Conservation (phyloP, 2,888 invertebrate genomes). For the Agonum fuliginosum region DNA sequence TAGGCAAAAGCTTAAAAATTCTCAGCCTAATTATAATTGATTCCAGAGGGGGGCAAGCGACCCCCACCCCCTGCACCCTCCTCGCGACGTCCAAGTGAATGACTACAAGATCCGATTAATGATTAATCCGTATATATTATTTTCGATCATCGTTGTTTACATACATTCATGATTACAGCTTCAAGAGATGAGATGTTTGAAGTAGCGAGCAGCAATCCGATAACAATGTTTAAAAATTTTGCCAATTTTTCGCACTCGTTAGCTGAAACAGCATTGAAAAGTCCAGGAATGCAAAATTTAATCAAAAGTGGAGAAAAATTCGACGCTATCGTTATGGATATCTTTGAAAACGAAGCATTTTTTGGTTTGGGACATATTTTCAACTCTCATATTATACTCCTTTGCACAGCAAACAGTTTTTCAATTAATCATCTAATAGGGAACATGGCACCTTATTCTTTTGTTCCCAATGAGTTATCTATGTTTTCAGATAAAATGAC, state of each 20-base stretch:
- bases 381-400: conserved; percentile 68
- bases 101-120: too few relatives aligned
- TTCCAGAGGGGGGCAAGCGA: too few relatives aligned
- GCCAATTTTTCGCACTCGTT: conserved; percentile 5
- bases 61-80: too few relatives aligned
- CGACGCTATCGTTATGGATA: conserved; percentile 67
- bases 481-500: conserved; percentile 67
- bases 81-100: too few relatives aligned
- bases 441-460: conserved; percentile 68
- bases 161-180: too few relatives aligned
- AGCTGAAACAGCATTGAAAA: conserved; percentile 4
- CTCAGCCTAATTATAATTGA: too few relatives aligned
- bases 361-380: conserved; percentile 68
- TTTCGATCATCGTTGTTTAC: too few relatives aligned
- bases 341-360: conserved; percentile 68
- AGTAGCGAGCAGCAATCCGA: too few relatives aligned
- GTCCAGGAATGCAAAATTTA: conserved; percentile 28
- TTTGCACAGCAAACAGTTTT: conserved; percentile 66
- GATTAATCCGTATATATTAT: too few relatives aligned
- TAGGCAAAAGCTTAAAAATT: too few relatives aligned
- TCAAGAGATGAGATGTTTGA: neutral
- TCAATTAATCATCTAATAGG: conserved; percentile 66
- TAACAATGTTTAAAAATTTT: neutral
- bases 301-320: conserved; percentile 63
- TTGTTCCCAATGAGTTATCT: conserved; percentile 67